Evolutionary conservation across 1,140 invertebrate species (phyloP), one percentile per base, ranked within the genome.

Genomic region (Cydia amplana): DNA sequence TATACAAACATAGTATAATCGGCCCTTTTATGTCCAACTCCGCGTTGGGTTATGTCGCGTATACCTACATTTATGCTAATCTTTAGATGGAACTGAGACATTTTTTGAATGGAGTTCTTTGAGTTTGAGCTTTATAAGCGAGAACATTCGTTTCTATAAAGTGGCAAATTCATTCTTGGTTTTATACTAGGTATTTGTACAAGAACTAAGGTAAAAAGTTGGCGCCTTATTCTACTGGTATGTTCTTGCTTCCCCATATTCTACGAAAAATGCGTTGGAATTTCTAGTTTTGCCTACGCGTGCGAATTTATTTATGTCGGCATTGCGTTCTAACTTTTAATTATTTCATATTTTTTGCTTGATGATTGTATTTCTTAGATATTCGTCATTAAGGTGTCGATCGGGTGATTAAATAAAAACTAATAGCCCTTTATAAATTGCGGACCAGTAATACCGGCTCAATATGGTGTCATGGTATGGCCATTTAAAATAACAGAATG

Each of bases 401-500:
- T 40, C 65, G n/a, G 23, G 65, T 70, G 28, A 70, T 70, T 70
- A n/a, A 70, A 40, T 70, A 70, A 70, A 70, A 36, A 70, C 32
- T 9, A 70, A 70, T 70, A 70, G 65, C 32, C 16, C 32, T 40
- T 28, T 43, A 70, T 36, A 20, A 36, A 70, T 36, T 70, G 18
- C 32, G 16, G 36, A n/a, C 23, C 28, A 36, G 28, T 67, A 32
- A 70, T 7, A n/a, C 32, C 55, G 5, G 55, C 55, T 60, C n/a
- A 23, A 7, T 6, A 51, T 10, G 55, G 18, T 10, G 18, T 60
- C 3, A 60, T 60, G 20, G n/a, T 12, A 60, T 12, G 55, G 12
- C 55, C 55, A 23, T 60, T 60, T 23, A 60, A 60, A 60, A 23
- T 23, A 23, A 23, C 20, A 60, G 18, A 60, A 60, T 10, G 55